These are phyloP conservation scores for Trissolcus basalis DNA, from an alignment of 1,140 invertebrate genomes.

Conservation along the genomic window DNA sequence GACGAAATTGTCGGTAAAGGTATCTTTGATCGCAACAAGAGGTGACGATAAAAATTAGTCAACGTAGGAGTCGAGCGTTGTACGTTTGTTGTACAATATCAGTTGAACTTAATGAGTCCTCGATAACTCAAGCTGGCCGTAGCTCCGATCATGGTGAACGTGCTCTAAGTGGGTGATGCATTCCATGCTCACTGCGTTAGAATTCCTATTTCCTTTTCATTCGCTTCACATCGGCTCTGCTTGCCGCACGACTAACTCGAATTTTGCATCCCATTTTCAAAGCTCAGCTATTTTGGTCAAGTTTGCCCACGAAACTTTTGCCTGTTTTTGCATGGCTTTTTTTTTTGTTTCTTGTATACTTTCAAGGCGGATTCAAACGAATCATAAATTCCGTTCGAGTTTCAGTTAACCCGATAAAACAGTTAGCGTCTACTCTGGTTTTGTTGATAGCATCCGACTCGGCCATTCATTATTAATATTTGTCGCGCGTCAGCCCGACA, in stretches of 20 bases:
- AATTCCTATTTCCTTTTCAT: conserved; percentile 66
- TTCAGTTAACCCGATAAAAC: conserved; percentile 40
- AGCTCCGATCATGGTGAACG: conserved; percentile 61
- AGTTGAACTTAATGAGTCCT: conserved; percentile 19
- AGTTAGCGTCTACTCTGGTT: conserved; percentile 60
- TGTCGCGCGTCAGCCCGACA: conserved; percentile 54
- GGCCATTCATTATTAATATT: conserved; percentile 69
- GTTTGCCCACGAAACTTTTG: conserved; percentile 7
- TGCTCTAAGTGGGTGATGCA: conserved; percentile 66
- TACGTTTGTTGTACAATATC: conserved; percentile 21
- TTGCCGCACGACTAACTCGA: no score
- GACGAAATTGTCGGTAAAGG: no score
- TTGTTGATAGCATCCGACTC: conserved; percentile 48
- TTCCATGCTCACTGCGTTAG: conserved; percentile 69
- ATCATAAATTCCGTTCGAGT: no score
- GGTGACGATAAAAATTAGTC: conserved; percentile 11
- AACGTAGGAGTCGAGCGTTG: conserved; percentile 23
- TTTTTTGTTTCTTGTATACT: no score
- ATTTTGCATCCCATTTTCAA: no score
- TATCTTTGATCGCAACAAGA: conserved; percentile 1
- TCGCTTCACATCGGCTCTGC: conserved; percentile 13
- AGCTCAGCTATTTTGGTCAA: no score
- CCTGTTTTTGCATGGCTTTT: conserved; percentile 1
- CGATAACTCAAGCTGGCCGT: conserved; percentile 27
- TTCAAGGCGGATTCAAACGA: no score